phyloP scores from a whole-genome alignment of 1,140 invertebrate species.

The Bombus confusus region DNA sequence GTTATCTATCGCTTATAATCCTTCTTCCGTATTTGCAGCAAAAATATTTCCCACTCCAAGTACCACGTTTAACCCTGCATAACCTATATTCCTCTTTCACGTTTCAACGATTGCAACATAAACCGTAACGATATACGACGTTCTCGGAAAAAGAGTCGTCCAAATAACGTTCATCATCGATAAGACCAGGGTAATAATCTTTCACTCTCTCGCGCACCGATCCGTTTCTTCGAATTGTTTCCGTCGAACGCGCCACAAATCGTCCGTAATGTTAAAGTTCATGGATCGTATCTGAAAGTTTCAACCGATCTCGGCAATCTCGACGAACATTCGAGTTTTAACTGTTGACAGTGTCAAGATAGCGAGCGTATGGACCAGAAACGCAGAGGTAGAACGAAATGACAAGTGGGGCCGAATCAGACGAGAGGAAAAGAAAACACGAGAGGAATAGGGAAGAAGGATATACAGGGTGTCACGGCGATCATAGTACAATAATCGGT shows the following conservation, averaged over 20 bases:
- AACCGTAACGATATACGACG: background rate
- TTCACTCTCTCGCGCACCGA: background rate
- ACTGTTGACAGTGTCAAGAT: conserved; percentile 25
- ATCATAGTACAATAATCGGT: too few relatives aligned
- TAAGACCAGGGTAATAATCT: background rate
- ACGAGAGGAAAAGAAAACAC: background rate
- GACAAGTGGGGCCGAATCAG: background rate
- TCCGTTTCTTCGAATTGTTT: background rate
- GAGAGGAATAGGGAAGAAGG: background rate
- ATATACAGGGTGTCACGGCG: background rate
- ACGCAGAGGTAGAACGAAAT: background rate
- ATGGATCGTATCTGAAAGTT: background rate
- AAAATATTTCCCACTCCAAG: background rate
- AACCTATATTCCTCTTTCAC: background rate
- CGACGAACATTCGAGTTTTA: background rate
- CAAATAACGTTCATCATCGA: background rate
- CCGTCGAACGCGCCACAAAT: background rate
- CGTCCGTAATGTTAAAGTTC: conserved; percentile 21
- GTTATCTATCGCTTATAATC: too few relatives aligned
- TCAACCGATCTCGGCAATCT: background rate
- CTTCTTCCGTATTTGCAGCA: background rate
- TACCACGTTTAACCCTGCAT: background rate
- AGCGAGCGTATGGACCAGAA: background rate
- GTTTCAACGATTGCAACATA: background rate
- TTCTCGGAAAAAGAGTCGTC: background rate